Evolutionary conservation across 2,888 invertebrate species (phyloP).

Genomic region (Thera obeliscata): DNA sequence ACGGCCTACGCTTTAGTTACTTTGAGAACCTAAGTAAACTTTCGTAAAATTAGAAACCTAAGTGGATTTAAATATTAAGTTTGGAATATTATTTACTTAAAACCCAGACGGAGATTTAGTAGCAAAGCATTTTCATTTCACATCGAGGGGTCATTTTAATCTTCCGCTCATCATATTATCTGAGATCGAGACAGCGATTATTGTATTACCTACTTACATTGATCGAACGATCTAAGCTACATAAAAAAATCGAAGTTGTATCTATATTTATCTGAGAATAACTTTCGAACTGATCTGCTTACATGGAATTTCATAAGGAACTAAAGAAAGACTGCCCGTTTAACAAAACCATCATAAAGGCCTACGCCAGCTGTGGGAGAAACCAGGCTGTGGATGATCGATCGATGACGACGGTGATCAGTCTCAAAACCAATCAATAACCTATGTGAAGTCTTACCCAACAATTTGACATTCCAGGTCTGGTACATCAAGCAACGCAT

Average conservation of each 20-base stretch:
- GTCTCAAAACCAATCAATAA: neutral
- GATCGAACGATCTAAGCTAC: too few species aligned
- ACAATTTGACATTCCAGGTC: constrained; percentile 78
- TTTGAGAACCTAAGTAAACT: constrained; percentile 20
- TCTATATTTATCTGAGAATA: too few species aligned
- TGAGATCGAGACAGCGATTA: neutral
- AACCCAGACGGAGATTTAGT: neutral
- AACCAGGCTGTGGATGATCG: too few species aligned
- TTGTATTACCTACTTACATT: too few species aligned
- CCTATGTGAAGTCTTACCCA: neutral
- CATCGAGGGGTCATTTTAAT: neutral
- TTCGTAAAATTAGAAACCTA: constrained; percentile 14
- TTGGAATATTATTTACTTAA: neutral
- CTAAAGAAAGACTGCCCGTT: too few species aligned
- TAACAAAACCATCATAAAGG: too few species aligned
- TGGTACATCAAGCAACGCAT: constrained; percentile 95
- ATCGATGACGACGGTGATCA: neutral
- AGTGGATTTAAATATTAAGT: neutral
- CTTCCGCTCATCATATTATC: neutral
- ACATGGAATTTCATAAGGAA: neutral
- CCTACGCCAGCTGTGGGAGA: too few species aligned
- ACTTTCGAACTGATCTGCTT: neutral
- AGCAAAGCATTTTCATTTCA: neutral
- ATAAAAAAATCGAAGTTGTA: too few species aligned
- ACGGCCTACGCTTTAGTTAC: constrained; percentile 19